Evolutionary conservation across 2,888 invertebrate genomes (phyloP).

Genomic region (Sarcophaga carnaria): DNA sequence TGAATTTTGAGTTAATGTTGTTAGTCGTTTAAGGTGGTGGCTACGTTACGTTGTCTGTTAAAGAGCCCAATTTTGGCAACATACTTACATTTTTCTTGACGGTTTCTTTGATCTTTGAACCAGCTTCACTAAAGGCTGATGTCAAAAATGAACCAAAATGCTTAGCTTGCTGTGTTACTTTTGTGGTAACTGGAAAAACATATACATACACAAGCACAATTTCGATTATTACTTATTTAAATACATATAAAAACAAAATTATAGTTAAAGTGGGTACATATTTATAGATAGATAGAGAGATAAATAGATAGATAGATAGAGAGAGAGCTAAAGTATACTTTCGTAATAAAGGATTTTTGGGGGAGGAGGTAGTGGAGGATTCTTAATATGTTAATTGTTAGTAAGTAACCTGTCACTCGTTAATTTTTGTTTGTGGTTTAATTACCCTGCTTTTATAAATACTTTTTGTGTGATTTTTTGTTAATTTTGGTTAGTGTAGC

Average conservation of each 20-base stretch:
- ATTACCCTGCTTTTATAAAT: slow-evolving; percentile 28
- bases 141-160: slow-evolving; percentile 95
- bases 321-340: neutral
- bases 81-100: slow-evolving; percentile 96
- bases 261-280: too few relatives aligned
- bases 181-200: slow-evolving; percentile 88
- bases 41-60: slow-evolving; percentile 17
- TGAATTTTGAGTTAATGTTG: slow-evolving; percentile 1
- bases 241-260: neutral
- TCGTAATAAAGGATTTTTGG: neutral
- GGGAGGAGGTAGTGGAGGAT: neutral
- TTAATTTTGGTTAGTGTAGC: slow-evolving; percentile 22
- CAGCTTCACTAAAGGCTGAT: slow-evolving; percentile 97
- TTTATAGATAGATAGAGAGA: neutral
- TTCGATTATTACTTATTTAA: neutral
- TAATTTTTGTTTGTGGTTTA: slow-evolving; percentile 13
- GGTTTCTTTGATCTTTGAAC: slow-evolving; percentile 97
- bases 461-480: slow-evolving; percentile 36
- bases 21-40: neutral
- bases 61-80: slow-evolving; percentile 23
- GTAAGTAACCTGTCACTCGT: slow-evolving; percentile 77
- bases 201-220: slow-evolving; percentile 50
- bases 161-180: slow-evolving; percentile 94
- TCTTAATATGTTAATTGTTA: slow-evolving; percentile 17
- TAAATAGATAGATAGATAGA: neutral